Conservation (phyloP, 2,888 invertebrate species). For the Trachelus iudaicus region DNA sequence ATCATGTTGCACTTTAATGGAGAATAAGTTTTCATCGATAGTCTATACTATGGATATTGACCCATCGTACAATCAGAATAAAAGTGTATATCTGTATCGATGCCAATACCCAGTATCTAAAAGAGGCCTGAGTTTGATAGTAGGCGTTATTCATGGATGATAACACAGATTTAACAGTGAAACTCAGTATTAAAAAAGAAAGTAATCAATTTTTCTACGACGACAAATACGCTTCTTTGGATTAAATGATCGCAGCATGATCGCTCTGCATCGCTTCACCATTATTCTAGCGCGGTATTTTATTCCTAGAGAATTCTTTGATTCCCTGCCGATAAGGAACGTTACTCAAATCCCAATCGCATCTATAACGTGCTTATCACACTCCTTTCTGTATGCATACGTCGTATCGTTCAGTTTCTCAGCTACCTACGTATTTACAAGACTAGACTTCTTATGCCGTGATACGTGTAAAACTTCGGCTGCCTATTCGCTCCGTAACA, state of each 20-base stretch:
- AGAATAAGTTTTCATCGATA: background rate
- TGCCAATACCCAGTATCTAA: background rate
- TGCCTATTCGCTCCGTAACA: background rate
- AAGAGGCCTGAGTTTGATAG: background rate
- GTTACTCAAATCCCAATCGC: conserved; percentile 3
- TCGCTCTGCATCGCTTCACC: background rate
- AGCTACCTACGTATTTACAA: conserved; percentile 46
- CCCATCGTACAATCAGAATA: background rate
- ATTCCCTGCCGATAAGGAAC: background rate
- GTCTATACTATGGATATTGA: background rate
- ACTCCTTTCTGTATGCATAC: conserved; percentile 4
- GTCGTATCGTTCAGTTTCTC: conserved; percentile 13
- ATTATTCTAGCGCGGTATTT: background rate
- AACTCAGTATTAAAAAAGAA: background rate
- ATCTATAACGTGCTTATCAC: conserved; percentile 8
- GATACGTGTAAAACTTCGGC: background rate
- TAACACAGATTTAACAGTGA: background rate
- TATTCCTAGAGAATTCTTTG: conserved; percentile 12
- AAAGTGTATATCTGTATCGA: background rate
- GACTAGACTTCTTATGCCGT: conserved; percentile 45
- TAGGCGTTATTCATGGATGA: background rate
- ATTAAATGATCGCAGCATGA: background rate
- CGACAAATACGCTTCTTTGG: background rate
- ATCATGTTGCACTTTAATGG: background rate
- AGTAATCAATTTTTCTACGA: background rate